A percentile compares a stretch with the other conserved stretches of the same genome.
These are phyloP conservation scores for Rhodophaea formosa DNA, from an alignment of 2,888 invertebrate genomes.

Conservation along the genomic window DNA sequence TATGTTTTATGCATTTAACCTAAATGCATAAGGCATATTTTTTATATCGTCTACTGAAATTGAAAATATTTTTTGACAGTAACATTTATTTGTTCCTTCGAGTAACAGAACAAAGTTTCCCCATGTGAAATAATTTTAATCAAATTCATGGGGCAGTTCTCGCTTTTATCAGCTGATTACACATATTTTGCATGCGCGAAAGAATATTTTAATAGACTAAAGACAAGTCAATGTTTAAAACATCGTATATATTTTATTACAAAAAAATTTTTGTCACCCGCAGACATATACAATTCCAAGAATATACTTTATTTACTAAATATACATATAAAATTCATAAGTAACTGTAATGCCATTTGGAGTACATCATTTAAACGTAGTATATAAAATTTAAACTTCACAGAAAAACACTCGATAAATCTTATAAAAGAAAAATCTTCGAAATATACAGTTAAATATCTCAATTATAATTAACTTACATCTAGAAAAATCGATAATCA, in stretches of 20 bases:
- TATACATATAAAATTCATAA: conserved; percentile 64
- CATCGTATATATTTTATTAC: not conserved
- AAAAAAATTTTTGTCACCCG: not conserved
- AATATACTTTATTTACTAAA: conserved; percentile 42
- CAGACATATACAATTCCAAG: conserved; percentile 3
- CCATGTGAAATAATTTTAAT: too few relatives aligned
- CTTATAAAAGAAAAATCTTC: conserved; percentile 35
- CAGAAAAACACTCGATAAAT: conserved; percentile 23
- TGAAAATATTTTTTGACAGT: too few relatives aligned
- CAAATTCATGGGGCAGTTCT: too few relatives aligned
- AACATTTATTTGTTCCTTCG: too few relatives aligned
- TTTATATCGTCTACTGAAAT: too few relatives aligned
- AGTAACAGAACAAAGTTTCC: too few relatives aligned
- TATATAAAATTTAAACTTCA: conserved; percentile 8
- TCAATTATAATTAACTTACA: conserved; percentile 24
- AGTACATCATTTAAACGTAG: conserved; percentile 36
- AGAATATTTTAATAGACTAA: not conserved
- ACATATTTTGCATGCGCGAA: too few relatives aligned
- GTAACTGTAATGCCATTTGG: conserved; percentile 63
- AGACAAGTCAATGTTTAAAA: not conserved
- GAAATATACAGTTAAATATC: conserved; percentile 57
- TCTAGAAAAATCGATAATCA: conserved; percentile 4
- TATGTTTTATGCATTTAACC: too few relatives aligned
- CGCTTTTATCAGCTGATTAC: too few relatives aligned
- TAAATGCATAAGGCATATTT: too few relatives aligned